These are phyloP conservation scores for Silurus asotus DNA, from an alignment of 2,113 vertebrate species.

Conservation along the genomic window DNA sequence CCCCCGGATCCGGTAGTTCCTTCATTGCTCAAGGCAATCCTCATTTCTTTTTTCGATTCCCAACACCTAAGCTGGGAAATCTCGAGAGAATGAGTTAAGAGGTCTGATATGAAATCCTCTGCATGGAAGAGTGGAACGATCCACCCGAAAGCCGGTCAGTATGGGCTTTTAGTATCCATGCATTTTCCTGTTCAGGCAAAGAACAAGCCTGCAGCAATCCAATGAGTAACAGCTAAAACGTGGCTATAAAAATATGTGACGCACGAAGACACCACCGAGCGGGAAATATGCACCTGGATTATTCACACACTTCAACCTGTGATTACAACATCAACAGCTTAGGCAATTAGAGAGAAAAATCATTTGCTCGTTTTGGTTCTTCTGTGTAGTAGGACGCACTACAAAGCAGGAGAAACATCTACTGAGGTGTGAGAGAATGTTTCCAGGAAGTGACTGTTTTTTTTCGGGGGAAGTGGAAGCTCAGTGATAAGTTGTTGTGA, in stretches of 20 bases:
- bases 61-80: background rate
- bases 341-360: background rate
- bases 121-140: background rate
- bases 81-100: background rate
- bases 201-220: conserved; percentile 12
- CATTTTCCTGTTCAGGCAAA: conserved; percentile 24
- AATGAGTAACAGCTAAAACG: conserved; percentile 24
- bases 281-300: background rate
- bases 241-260: conserved; percentile 13
- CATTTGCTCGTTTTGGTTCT: background rate
- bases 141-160: background rate
- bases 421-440: background rate
- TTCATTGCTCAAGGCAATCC: background rate
- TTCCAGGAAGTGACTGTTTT: too few relatives aligned
- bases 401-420: background rate
- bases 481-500: too few relatives aligned
- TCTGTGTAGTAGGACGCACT: background rate
- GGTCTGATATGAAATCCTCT: background rate
- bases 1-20: background rate
- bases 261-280: background rate
- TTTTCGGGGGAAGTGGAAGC: too few relatives aligned
- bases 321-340: background rate
- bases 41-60: background rate
- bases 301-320: background rate
- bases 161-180: background rate